Evolutionary conservation across 2,888 invertebrate species (phyloP), one percentile per base, ranked within the genome.

Genomic region (Eumerus sabulonum): DNA sequence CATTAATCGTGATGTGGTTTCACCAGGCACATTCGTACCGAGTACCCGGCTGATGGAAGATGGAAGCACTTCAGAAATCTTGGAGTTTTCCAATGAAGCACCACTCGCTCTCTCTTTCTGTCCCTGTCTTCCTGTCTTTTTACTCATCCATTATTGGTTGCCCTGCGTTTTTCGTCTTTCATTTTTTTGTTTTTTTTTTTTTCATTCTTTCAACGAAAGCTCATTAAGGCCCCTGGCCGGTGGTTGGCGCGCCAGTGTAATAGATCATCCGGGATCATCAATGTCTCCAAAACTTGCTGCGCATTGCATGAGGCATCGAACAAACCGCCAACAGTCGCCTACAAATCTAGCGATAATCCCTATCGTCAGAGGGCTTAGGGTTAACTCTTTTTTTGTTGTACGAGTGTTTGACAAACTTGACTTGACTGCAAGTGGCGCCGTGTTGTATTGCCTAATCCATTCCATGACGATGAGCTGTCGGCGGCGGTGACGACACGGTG

Each of bases 1-100:
- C 74, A 79, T 79, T 79, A 79, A 79, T 79, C 74, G 79, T 79
- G 63, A 79, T 79, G 79, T 79, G 79, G 79, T 79, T 79, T 59
- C 38, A 67, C 79, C 60, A 56, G 57, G 63, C 54, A 70, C 53
- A 27, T 7, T 27, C 27, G 27, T 7, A n/a, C n/a, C n/a, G n/a
- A n/a, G 27, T 2, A 27, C 27, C 27, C 2, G 2, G 27, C 7
- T 27, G 27, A 27, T 27, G 27, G 3, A 54, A 44, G 60, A 53
- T 48, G 67, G 45, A 62, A 57, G 57, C 60, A 66, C 27, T 27
- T 7, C 27, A 27, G 27, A 27, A 27, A 27, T 27, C 27, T 27
- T 27, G 3, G 27, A 35, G 13, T n/a, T n/a, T 7, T 14, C 13
- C 44, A 44, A 7, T 27, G 27, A 27, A 4, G n/a, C n/a, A n/a